Percentiles rank a stretch among this genome's conserved stretches.
These are phyloP conservation scores for Motacilla alba DNA, from an alignment of 2,113 vertebrate species.

Conservation along the genomic window DNA sequence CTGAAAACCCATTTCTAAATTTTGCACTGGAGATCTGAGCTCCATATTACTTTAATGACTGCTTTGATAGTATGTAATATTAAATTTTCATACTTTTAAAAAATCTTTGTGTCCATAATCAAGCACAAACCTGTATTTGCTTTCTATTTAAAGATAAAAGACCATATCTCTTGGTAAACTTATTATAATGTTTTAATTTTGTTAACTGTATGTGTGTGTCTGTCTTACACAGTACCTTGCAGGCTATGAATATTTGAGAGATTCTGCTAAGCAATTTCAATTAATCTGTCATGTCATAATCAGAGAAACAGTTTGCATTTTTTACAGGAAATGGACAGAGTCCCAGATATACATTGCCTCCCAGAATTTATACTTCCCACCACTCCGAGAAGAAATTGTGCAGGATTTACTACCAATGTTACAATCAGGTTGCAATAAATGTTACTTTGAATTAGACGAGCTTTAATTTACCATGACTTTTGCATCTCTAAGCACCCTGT, in stretches of 20 bases:
- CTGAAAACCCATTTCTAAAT: background rate
- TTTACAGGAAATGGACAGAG: background rate
- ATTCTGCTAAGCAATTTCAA: background rate
- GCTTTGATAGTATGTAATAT: background rate
- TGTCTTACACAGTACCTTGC: background rate
- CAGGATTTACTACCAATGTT: slow-evolving; percentile 8
- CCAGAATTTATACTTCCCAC: slow-evolving; percentile 1
- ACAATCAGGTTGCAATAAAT: slow-evolving; percentile 54
- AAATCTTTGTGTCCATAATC: background rate
- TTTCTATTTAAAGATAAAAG: background rate
- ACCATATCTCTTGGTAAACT: background rate
- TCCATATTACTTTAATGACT: background rate
- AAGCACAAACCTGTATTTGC: background rate
- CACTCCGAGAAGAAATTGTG: background rate
- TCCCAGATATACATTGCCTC: background rate
- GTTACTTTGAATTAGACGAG: slow-evolving; percentile 52
- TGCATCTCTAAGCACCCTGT: slow-evolving; percentile 32
- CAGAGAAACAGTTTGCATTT: background rate
- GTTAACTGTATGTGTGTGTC: background rate
- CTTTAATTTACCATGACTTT: slow-evolving; percentile 59
- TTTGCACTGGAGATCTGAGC: background rate
- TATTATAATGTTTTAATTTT: background rate
- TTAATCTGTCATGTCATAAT: background rate
- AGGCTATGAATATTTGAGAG: background rate
- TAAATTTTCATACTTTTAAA: background rate